Percentiles rank a stretch among this genome's conserved stretches.
phyloP scores from a whole-genome alignment of 2,888 invertebrate species.

The Drosophila peninsularis region DNA sequence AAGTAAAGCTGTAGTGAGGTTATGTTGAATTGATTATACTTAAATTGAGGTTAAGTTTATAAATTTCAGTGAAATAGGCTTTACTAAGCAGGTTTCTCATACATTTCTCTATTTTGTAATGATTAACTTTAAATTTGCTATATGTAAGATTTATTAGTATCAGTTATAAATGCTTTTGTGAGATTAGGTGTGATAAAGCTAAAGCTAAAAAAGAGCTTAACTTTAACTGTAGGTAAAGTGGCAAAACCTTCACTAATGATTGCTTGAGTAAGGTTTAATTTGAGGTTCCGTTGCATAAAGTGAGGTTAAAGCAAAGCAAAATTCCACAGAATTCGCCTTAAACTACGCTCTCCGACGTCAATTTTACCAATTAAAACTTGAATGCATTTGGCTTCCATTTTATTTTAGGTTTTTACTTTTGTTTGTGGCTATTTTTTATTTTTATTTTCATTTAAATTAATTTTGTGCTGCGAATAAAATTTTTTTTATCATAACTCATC shows the following conservation, averaged over 20 bases:
- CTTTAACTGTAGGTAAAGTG: too few relatives aligned
- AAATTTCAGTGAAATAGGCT: not conserved
- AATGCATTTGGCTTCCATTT: constrained; percentile 43
- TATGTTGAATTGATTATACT: too few relatives aligned
- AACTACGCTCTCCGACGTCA: not conserved
- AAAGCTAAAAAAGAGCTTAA: not conserved
- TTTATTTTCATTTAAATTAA: not conserved
- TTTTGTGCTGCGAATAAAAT: not conserved
- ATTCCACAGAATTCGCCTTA: not conserved
- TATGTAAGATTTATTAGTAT: too few relatives aligned
- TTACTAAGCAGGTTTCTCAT: too few relatives aligned
- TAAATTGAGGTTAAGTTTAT: not conserved
- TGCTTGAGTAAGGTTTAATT: not conserved
- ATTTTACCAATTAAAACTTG: constrained; percentile 70
- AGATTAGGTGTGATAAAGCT: not conserved
- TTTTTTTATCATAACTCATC: constrained; percentile 22
- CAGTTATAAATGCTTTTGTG: not conserved
- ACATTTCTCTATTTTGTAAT: too few relatives aligned
- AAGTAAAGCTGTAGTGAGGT: too few relatives aligned
- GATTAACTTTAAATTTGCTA: too few relatives aligned
- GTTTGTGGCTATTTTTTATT: not conserved
- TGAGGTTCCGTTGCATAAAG: not conserved
- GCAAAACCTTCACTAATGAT: accelerated
- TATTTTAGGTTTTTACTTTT: not conserved
- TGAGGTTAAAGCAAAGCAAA: not conserved